Conservation (phyloP, 2,888 invertebrate genomes). For the Lycia hirtaria region DNA sequence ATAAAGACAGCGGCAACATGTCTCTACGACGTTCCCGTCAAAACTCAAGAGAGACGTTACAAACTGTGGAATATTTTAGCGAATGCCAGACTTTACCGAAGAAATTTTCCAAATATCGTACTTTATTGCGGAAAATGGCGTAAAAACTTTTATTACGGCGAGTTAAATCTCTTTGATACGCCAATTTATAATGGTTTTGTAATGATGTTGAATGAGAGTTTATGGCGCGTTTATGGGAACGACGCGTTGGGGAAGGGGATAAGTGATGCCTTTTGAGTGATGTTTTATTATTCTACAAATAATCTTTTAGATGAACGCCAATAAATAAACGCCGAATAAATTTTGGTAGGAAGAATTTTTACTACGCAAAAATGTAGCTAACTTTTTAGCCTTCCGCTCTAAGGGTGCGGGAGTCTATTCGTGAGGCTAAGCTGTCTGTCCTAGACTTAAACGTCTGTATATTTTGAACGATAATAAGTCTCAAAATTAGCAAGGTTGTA, state of each 20-base stretch:
- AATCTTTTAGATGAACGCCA: not conserved
- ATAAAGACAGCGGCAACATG: too few species aligned
- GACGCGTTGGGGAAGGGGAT: conserved; percentile 7
- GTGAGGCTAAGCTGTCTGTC: too few species aligned
- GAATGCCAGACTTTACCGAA: conserved; percentile 13
- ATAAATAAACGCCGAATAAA: too few species aligned
- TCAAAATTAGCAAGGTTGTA: too few species aligned
- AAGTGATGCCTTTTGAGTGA: conserved; percentile 14
- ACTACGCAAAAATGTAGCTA: too few species aligned
- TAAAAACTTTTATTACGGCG: conserved; percentile 36
- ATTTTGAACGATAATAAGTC: too few species aligned
- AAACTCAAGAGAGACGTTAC: too few species aligned
- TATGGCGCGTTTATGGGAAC: conserved; percentile 33
- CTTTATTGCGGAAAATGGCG: conserved; percentile 32
- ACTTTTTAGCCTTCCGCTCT: too few species aligned
- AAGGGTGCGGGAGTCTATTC: too few species aligned
- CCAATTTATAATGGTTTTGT: conserved; percentile 40
- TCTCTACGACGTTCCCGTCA: too few species aligned
- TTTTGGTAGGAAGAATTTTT: too few species aligned
- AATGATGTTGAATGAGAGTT: conserved; percentile 37
- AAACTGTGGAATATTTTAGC: not conserved
- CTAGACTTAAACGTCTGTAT: too few species aligned
- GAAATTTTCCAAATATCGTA: conserved; percentile 26
- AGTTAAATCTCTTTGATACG: conserved; percentile 35
- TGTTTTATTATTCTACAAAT: not conserved